Percentiles rank a stretch among this genome's conserved stretches.
Conservation (phyloP, 2,888 invertebrate species). For the Ectropis crepuscularia region DNA sequence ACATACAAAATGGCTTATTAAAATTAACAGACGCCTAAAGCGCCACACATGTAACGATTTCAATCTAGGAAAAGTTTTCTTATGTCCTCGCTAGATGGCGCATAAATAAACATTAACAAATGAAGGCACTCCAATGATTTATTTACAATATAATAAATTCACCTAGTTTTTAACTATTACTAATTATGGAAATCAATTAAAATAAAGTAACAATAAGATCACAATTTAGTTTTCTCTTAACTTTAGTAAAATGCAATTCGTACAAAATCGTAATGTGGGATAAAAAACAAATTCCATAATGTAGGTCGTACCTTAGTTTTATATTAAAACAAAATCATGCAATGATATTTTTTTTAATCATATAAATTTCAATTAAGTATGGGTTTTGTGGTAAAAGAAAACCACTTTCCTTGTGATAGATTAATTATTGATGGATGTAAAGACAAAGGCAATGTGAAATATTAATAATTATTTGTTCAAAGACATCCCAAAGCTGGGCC, state of each 20-base stretch:
- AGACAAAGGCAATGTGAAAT: too few species aligned
- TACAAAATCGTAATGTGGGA: conserved; percentile 1
- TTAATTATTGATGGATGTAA: too few species aligned
- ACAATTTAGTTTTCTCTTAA: conserved; percentile 24
- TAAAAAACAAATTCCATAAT: not conserved
- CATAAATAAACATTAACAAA: conserved; percentile 10
- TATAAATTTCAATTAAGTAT: too few species aligned
- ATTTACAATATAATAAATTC: conserved; percentile 16
- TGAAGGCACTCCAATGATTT: conserved; percentile 32
- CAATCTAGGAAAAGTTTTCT: not conserved
- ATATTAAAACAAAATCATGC: too few species aligned
- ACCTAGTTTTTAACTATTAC: conserved; percentile 21
- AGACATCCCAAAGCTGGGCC: too few species aligned
- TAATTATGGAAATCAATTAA: conserved; percentile 7
- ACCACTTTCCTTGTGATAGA: too few species aligned
- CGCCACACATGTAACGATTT: not conserved
- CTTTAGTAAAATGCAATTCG: conserved; percentile 22
- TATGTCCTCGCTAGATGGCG: conserved; percentile 25
- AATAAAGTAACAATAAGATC: conserved; percentile 19
- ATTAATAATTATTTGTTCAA: too few species aligned
- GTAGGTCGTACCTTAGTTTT: too few species aligned
- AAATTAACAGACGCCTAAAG: conserved; percentile 1
- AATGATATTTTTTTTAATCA: too few species aligned
- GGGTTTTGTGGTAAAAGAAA: too few species aligned
- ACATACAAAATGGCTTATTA: conserved; percentile 4